Conservation (phyloP, 2,888 invertebrate species). For the Neelides folsomi region DNA sequence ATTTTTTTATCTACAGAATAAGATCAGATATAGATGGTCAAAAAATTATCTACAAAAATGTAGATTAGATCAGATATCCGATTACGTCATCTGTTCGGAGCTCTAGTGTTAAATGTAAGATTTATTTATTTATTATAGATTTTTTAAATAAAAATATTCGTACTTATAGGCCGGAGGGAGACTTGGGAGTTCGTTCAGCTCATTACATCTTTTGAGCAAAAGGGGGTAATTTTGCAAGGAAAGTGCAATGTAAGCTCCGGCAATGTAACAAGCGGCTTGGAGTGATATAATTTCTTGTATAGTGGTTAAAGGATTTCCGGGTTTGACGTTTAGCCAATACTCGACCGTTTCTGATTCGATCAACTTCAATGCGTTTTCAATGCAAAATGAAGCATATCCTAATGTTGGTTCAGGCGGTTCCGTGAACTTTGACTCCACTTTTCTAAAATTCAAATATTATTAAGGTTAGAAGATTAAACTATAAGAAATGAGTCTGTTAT, state of each 20-base stretch:
- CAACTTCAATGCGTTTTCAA: conserved; percentile 66
- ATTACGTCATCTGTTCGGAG: no score
- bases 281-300: conserved; percentile 33
- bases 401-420: conserved; percentile 59
- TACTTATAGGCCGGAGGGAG: conserved; percentile 40
- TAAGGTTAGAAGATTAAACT: not conserved
- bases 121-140: no score
- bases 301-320: conserved; percentile 23
- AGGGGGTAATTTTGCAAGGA: conserved; percentile 70
- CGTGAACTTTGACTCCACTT: conserved; percentile 2
- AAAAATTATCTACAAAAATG: no score
- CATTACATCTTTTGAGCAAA: conserved; percentile 63
- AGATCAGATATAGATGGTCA: no score
- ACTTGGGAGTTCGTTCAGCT: conserved; percentile 56
- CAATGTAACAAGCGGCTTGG: conserved; percentile 52
- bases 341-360: conserved; percentile 46
- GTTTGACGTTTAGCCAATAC: conserved; percentile 16
- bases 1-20: no score
- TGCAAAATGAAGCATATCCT: conserved; percentile 77
- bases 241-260: conserved; percentile 70
- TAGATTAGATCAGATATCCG: no score
- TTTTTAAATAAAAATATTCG: conserved; percentile 21
- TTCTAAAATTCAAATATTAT: not conserved
- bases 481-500: no score
- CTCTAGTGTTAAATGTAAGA: no score